Conservation (phyloP, 2,797 vertebrate genomes). For the Ibycter americanus region DNA sequence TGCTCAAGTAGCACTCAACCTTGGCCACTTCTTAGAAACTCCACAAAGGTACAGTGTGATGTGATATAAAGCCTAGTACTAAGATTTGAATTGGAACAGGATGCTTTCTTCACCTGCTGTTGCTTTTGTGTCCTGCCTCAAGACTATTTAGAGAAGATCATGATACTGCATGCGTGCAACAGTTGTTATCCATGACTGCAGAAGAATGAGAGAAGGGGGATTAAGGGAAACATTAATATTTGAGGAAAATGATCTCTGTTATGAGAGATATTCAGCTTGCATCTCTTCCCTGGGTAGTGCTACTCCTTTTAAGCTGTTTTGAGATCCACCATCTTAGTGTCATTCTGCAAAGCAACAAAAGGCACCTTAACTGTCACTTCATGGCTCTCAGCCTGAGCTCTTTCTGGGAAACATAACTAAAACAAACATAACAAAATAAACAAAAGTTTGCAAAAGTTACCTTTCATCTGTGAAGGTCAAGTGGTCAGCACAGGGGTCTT, state of each 20-base stretch:
- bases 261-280: background rate
- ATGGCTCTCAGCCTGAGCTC: background rate
- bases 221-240: background rate
- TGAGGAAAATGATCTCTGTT: background rate
- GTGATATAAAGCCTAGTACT: background rate
- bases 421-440: too few species aligned
- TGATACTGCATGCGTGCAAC: background rate
- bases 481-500: background rate
- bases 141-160: background rate
- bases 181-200: background rate
- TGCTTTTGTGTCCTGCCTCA: background rate
- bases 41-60: background rate
- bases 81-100: background rate
- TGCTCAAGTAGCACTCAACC: background rate
- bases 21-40: background rate
- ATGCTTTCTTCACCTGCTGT: background rate
- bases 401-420: background rate
- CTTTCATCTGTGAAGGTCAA: background rate
- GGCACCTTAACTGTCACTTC: fast-evolving
- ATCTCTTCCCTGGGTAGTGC: background rate
- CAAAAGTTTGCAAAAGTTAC: background rate
- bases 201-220: background rate
- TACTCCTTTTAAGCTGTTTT: background rate
- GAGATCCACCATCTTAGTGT: background rate
- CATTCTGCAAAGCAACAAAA: background rate